A percentile compares a stretch with the other conserved stretches of the same genome.
phyloP scores from a whole-genome alignment of 2,797 vertebrate genomes.

The Clarias laeviceps region DNA sequence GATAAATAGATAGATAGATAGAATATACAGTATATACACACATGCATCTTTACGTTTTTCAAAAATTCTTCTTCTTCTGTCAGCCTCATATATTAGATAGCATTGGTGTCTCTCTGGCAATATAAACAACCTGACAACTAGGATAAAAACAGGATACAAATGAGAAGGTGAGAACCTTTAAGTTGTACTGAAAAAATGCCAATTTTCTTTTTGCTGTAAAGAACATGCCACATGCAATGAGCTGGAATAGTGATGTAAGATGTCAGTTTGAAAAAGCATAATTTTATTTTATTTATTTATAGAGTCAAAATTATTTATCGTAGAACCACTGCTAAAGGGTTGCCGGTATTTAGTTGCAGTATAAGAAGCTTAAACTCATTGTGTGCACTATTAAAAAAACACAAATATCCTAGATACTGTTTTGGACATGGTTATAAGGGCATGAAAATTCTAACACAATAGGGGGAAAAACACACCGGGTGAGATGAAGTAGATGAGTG shows the following conservation, averaged over 20 bases:
- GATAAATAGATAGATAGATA: no score
- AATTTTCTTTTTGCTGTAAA: background rate
- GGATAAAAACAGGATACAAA: background rate
- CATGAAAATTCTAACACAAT: background rate
- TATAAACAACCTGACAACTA: background rate
- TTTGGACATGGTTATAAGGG: background rate
- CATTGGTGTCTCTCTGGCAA: background rate
- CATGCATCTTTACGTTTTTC: no score
- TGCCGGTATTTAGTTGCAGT: background rate
- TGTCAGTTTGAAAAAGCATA: background rate
- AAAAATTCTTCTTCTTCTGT: background rate
- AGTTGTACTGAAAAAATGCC: background rate
- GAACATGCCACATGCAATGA: background rate
- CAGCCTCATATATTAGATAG: background rate
- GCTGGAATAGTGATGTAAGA: background rate
- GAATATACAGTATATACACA: no score
- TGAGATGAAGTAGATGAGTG: background rate
- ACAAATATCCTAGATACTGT: background rate
- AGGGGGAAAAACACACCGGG: background rate
- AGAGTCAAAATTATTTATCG: background rate
- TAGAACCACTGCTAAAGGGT: background rate
- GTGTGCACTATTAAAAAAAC: background rate
- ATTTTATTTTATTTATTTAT: background rate
- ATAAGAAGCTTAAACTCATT: background rate
- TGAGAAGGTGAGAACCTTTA: background rate